phyloP scores from a whole-genome alignment of 2,797 vertebrate species.

The Coracias cyanogaster region DNA sequence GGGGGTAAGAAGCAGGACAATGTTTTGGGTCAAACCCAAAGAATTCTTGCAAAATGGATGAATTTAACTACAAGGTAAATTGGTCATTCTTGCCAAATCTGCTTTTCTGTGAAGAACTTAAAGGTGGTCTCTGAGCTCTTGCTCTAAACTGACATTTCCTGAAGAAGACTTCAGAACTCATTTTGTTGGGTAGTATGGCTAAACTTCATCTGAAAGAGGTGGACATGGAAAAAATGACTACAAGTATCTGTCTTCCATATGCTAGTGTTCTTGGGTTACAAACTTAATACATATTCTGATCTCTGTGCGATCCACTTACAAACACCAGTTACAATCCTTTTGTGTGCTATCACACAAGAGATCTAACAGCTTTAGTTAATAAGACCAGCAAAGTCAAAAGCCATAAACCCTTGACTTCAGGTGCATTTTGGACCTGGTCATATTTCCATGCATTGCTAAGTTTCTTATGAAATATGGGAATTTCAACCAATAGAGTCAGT shows the following conservation, averaged over 20 bases:
- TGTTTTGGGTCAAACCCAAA: constrained; percentile 57
- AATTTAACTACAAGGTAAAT: background rate
- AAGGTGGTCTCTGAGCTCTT: background rate
- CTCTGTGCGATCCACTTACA: background rate
- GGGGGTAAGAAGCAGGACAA: constrained; percentile 4
- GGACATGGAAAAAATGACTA: background rate
- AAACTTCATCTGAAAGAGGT: background rate
- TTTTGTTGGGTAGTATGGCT: background rate
- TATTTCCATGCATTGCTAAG: background rate
- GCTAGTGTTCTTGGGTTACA: background rate
- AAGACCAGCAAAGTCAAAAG: background rate
- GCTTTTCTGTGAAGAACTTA: background rate
- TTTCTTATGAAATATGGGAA: background rate
- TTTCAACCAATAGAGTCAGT: background rate
- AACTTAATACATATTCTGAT: background rate
- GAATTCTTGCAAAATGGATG: constrained; percentile 18
- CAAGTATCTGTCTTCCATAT: background rate
- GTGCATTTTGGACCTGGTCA: background rate
- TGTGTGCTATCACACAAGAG: background rate
- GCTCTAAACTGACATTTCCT: background rate
- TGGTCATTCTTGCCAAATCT: background rate
- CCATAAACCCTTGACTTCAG: background rate
- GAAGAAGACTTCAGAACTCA: background rate
- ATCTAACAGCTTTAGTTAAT: background rate
- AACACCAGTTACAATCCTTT: background rate